Percentiles rank a stretch among this genome's conserved stretches.
These are phyloP conservation scores for Nymphalis c-album DNA, from an alignment of 2,888 invertebrate genomes.

Conservation along the genomic window DNA sequence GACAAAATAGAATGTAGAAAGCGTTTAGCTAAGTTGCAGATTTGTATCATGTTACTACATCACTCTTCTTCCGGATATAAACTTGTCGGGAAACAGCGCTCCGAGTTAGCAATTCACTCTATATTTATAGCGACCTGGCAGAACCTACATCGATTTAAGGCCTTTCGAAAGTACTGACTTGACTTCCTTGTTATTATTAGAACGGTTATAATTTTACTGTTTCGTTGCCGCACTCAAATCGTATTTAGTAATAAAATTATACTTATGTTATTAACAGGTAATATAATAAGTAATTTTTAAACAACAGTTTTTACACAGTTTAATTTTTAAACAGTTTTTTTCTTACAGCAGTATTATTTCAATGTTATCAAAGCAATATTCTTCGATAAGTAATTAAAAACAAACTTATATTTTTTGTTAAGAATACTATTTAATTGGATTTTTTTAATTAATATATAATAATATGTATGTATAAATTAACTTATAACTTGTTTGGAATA, in stretches of 20 bases:
- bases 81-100: constrained; percentile 44
- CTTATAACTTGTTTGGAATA: too few relatives aligned
- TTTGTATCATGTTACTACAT: constrained; percentile 42
- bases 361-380: too few relatives aligned
- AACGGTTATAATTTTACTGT: background rate
- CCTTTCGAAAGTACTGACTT: constrained; percentile 20
- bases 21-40: constrained; percentile 35
- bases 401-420: too few relatives aligned
- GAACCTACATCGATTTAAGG: constrained; percentile 26
- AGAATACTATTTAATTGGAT: too few relatives aligned
- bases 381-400: too few relatives aligned
- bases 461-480: too few relatives aligned
- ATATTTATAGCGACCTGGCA: constrained; percentile 42
- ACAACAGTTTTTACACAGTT: too few relatives aligned
- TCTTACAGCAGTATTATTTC: too few relatives aligned
- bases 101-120: constrained; percentile 37
- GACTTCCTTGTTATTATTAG: constrained; percentile 10
- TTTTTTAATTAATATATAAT: too few relatives aligned
- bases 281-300: too few relatives aligned
- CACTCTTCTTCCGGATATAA: constrained; percentile 45
- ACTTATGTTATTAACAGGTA: too few relatives aligned
- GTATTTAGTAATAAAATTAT: background rate
- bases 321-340: too few relatives aligned
- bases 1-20: constrained; percentile 4
- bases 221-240: background rate